These are phyloP conservation scores for Metallyticus violacea DNA, from an alignment of 2,888 invertebrate species.

Conservation along the genomic window DNA sequence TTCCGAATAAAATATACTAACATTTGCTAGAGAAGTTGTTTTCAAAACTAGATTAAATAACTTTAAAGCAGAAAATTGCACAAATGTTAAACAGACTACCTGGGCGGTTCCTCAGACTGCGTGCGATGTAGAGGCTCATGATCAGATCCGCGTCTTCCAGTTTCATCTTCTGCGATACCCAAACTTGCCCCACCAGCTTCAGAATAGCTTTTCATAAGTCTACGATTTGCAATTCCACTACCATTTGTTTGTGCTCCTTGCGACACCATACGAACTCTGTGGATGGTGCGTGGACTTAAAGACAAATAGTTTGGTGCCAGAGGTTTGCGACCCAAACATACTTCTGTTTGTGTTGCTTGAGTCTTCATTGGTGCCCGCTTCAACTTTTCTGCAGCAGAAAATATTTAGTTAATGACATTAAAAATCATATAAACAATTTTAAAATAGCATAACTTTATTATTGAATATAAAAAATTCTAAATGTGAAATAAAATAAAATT, in stretches of 20 bases:
- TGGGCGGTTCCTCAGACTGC: constrained; percentile 79
- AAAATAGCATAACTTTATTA: too few species aligned
- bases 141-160: constrained; percentile 43
- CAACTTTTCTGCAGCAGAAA: constrained; percentile 65
- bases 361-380: constrained; percentile 87
- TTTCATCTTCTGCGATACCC: constrained; percentile 43
- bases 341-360: constrained; percentile 89
- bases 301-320: constrained; percentile 62
- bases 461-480: too few species aligned
- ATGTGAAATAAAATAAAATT: too few species aligned
- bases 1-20: too few species aligned
- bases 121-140: constrained; percentile 79
- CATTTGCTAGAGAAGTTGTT: too few species aligned
- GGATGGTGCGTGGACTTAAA: constrained; percentile 77
- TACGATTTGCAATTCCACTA: constrained; percentile 58
- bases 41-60: too few species aligned
- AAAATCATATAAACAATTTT: too few species aligned
- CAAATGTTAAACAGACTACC: too few species aligned
- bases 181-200: constrained; percentile 58
- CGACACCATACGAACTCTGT: constrained; percentile 83
- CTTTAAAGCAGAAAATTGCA: too few species aligned
- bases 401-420: neutral
- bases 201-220: constrained; percentile 79
- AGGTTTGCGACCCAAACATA: constrained; percentile 67
- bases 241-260: constrained; percentile 90